Conservation (phyloP, 2,797 vertebrate species). For the Poecilia velifera region DNA sequence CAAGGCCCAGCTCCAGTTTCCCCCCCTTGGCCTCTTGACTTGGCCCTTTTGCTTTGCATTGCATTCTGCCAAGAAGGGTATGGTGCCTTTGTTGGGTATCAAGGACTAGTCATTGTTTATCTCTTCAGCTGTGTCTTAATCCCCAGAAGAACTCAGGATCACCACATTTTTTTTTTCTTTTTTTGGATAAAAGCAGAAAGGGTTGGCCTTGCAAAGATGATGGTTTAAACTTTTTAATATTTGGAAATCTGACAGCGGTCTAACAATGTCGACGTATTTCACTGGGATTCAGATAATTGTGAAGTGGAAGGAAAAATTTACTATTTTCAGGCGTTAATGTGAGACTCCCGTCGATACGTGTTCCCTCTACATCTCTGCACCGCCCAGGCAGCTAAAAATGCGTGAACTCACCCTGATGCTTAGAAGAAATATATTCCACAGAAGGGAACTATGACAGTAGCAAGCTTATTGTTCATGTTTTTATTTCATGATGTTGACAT, state of each 20-base stretch:
- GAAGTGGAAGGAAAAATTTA: neutral
- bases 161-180: neutral
- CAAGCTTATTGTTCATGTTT: neutral
- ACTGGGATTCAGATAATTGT: neutral
- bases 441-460: neutral
- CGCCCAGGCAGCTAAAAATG: no score
- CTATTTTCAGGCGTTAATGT: no score
- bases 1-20: conserved; percentile 2
- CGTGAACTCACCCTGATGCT: no score
- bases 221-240: neutral
- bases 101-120: neutral
- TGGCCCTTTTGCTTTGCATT: neutral
- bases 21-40: neutral
- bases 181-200: neutral
- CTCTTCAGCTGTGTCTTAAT: neutral
- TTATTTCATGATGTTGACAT: neutral
- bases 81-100: neutral
- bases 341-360: no score
- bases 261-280: neutral
- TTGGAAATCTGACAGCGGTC: neutral
- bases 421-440: neutral
- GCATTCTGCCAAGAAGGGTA: neutral
- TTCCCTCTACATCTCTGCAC: no score
- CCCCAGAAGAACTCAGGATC: neutral
- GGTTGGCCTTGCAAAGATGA: neutral